Evolutionary conservation across 1,140 invertebrate species (phyloP), one percentile per base, ranked within the genome.

Genomic region (Philotrypesis tridentata): DNA sequence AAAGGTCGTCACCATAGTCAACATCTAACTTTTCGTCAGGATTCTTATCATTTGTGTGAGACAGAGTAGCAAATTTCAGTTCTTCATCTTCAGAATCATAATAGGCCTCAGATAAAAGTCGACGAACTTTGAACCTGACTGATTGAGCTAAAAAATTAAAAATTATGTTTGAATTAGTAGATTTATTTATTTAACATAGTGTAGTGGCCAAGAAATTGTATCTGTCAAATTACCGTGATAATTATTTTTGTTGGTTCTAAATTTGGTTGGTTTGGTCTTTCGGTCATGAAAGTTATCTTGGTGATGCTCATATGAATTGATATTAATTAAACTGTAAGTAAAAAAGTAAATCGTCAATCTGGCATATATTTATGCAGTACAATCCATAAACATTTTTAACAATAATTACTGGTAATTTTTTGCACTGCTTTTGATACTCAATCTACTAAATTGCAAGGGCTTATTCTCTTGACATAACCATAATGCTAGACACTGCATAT

Each of bases 1-100:
- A 27, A 21, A 73, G n/a, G 25, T 67, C 48, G 60, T 79, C 55
- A 21, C 77, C 71, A 77, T 60, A 43, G 80, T 82, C 8, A 25
- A 25, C 31, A 27, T 63, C 61, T 9, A 65, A 60, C 68, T 61
- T 21, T 63, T 72, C 72, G 63, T 65, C 43, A 31, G 33, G 33
- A 78, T n/a, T 25, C 43, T 48, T 17, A 9, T 2, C 14, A 37
- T 70, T 43, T 0, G 17, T 48, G 21, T 72, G n/a, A 2, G 8
- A 23, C 70, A 23, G n/a, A 21, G 21, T 43, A 14, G 2, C 11
- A 2, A 11, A 23, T n/a, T 23, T 43, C 21, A 2, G 9, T 48
- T 60, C 27, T 27, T 55, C 72, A n/a, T 29, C 27, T n/a, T 61
- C 29, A 0, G 48, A 3, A 17, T 55, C 25, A 48, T 74, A 60